Evolutionary conservation across 2,888 invertebrate species (phyloP).

Genomic region (Nephrotoma flavescens): DNA sequence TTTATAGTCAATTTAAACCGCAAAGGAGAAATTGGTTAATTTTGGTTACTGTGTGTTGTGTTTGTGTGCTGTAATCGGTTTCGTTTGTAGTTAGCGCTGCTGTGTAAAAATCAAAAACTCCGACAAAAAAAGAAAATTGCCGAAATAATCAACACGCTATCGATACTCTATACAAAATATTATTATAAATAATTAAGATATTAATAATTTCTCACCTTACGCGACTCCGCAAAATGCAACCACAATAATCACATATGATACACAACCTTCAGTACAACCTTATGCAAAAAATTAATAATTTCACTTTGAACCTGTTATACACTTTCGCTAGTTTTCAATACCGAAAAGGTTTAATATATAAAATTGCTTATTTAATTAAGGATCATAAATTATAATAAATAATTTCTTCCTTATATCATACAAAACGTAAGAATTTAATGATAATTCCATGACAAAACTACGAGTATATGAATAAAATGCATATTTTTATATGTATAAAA

Average conservation of each 20-base stretch:
- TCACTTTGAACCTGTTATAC: background rate
- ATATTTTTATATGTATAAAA: background rate
- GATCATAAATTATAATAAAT: background rate
- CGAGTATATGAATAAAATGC: background rate
- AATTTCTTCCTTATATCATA: background rate
- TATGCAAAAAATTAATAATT: background rate
- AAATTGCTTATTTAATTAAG: background rate
- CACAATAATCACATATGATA: background rate
- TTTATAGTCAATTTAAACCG: background rate
- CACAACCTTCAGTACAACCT: background rate
- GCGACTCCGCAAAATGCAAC: background rate
- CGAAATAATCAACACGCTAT: background rate
- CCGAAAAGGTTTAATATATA: background rate
- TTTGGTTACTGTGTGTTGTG: background rate
- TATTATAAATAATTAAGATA: background rate
- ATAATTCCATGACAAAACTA: background rate
- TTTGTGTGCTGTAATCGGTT: background rate
- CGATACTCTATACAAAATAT: background rate
- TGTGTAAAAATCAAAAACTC: background rate
- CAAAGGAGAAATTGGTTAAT: background rate
- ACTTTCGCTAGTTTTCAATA: background rate
- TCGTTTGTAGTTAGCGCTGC: background rate
- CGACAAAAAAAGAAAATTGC: background rate
- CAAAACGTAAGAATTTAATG: background rate
- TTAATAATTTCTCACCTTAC: background rate